Evolutionary conservation across 2,797 vertebrate genomes (phyloP).

Genomic region (Anguilla marmorata): DNA sequence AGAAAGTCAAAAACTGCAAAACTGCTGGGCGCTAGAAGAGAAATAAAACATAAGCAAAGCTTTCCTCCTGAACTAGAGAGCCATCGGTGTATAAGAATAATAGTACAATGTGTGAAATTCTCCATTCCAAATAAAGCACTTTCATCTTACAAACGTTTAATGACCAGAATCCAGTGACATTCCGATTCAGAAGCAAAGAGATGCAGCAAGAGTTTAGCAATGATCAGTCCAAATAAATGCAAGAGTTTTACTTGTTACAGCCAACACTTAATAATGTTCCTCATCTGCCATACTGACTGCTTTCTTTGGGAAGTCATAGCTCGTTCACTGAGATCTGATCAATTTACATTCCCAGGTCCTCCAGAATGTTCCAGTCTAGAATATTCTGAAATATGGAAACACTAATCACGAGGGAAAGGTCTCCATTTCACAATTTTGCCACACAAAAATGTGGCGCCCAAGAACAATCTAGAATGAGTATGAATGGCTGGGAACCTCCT

Average conservation of each 20-base stretch:
- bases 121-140: neutral
- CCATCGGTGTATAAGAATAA: neutral
- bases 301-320: neutral
- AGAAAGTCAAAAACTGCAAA: neutral
- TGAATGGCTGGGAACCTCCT: neutral
- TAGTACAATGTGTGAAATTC: neutral
- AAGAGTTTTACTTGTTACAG: neutral
- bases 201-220: neutral
- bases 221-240: neutral
- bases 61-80: neutral
- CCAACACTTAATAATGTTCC: neutral
- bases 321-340: neutral
- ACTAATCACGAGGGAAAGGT: slow-evolving; percentile 63
- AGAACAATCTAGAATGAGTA: slow-evolving; percentile 36
- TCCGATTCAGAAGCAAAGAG: neutral
- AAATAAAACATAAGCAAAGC: neutral
- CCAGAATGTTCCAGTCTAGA: slow-evolving; percentile 37
- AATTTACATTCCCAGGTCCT: slow-evolving; percentile 39
- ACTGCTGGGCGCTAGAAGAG: neutral
- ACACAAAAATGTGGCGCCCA: slow-evolving; percentile 34
- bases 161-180: neutral
- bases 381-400: slow-evolving; percentile 43
- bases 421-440: slow-evolving; percentile 58
- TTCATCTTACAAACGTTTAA: neutral
- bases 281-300: neutral